These are phyloP conservation scores for Hydrotaea cyrtoneurina DNA, from an alignment of 2,888 invertebrate species.

Conservation along the genomic window DNA sequence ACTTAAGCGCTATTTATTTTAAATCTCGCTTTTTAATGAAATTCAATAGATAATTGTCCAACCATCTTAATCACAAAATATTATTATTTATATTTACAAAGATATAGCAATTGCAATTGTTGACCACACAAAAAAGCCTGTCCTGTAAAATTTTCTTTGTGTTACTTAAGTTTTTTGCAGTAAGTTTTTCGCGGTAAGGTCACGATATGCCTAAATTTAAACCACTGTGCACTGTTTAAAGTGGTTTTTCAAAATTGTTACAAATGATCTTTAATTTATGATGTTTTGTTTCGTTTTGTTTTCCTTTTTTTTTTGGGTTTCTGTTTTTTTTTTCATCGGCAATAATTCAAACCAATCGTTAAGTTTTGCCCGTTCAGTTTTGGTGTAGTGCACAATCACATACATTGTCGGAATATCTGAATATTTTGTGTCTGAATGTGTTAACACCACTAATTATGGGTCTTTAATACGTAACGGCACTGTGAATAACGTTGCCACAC, in stretches of 20 bases:
- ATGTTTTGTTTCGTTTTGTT: neutral
- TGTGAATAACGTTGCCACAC: slow-evolving; percentile 39
- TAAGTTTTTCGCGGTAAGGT: no score
- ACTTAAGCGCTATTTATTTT: no score
- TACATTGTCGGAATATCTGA: slow-evolving; percentile 10
- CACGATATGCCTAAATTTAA: no score
- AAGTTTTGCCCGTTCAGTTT: neutral
- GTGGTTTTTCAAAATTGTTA: slow-evolving; percentile 29
- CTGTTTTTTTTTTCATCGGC: neutral
- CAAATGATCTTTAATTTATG: slow-evolving; percentile 29
- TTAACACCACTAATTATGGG: slow-evolving; percentile 46
- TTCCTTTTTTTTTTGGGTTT: no score
- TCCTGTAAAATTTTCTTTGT: no score
- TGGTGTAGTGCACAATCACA: neutral
- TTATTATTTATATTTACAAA: no score
- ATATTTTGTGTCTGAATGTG: slow-evolving; percentile 31
- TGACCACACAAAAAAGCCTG: no score
- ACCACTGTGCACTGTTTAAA: neutral
- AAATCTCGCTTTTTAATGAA: no score
- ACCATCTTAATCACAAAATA: no score
- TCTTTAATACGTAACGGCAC: slow-evolving; percentile 51
- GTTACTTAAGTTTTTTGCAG: no score
- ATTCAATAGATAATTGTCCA: no score
- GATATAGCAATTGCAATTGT: no score
- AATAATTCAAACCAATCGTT: neutral